A percentile compares a stretch with the other conserved stretches of the same genome.
phyloP scores from a whole-genome alignment of 35 echinoderm and acorn worm species.

The Apostichopus californicus region DNA sequence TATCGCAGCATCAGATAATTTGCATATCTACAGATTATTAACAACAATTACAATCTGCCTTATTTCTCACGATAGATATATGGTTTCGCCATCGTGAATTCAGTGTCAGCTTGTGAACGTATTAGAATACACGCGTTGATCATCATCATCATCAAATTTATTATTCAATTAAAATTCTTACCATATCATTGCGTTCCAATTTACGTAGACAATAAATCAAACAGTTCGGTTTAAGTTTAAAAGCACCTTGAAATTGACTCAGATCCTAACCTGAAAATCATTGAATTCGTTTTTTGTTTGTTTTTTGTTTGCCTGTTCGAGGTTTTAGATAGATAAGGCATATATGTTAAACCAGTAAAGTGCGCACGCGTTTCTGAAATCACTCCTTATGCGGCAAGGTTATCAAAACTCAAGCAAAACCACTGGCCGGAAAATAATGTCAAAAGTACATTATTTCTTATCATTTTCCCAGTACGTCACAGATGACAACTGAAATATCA shows the following conservation, averaged over 20 bases:
- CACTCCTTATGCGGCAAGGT: neutral
- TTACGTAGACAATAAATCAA: neutral
- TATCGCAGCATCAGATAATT: no score
- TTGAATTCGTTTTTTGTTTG: neutral
- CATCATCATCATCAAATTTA: no score
- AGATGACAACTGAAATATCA: no score
- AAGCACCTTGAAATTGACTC: neutral
- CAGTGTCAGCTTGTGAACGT: no score
- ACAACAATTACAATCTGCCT: no score
- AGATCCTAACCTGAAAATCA: neutral
- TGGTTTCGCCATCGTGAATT: no score
- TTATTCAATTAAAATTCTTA: no score
- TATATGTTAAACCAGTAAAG: no score
- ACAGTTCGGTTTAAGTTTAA: neutral
- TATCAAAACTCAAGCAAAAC: neutral
- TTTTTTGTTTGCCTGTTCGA: neutral
- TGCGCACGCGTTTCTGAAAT: neutral
- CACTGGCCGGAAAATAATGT: neutral
- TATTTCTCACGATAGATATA: no score
- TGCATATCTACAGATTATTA: no score
- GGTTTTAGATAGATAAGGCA: neutral
- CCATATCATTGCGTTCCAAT: no score
- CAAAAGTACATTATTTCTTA: neutral
- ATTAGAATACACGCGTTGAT: no score
- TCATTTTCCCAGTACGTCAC: neutral